Evolutionary conservation across 2,888 invertebrate genomes (phyloP).

Genomic region (Pristionchus mayeri): DNA sequence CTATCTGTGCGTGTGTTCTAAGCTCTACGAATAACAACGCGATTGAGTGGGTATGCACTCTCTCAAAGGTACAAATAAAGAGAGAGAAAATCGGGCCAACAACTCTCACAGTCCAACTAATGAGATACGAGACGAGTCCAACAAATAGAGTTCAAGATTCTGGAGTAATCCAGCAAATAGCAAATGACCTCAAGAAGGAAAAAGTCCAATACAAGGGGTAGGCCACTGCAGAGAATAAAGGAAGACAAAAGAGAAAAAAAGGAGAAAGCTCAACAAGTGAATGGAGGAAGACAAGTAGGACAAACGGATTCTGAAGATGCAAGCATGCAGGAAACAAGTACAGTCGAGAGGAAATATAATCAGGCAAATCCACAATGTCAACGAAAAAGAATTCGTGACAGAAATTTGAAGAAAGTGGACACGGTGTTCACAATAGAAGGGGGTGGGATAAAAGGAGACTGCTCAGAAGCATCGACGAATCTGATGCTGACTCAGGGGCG

Average conservation of each 20-base stretch:
- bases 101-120: conserved; percentile 44
- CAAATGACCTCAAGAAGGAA: conserved; percentile 8
- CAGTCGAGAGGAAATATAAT: too few species aligned
- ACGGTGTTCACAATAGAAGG: background rate
- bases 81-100: conserved; percentile 1
- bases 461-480: conserved; percentile 9
- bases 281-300: conserved; percentile 26
- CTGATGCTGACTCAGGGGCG: background rate
- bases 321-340: conserved; percentile 41
- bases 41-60: conserved; percentile 37
- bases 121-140: conserved; percentile 38
- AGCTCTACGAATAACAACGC: conserved; percentile 40
- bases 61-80: conserved; percentile 1
- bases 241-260: background rate
- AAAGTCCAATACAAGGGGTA: background rate
- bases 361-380: background rate
- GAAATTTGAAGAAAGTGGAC: background rate
- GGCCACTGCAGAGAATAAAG: background rate
- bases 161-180: background rate
- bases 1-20: background rate
- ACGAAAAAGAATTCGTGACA: background rate
- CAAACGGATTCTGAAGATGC: background rate
- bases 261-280: background rate
- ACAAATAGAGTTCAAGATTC: background rate
- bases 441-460: background rate